Conservation (phyloP, 1,140 invertebrate genomes). For the Caenorhabditis briggsae region DNA sequence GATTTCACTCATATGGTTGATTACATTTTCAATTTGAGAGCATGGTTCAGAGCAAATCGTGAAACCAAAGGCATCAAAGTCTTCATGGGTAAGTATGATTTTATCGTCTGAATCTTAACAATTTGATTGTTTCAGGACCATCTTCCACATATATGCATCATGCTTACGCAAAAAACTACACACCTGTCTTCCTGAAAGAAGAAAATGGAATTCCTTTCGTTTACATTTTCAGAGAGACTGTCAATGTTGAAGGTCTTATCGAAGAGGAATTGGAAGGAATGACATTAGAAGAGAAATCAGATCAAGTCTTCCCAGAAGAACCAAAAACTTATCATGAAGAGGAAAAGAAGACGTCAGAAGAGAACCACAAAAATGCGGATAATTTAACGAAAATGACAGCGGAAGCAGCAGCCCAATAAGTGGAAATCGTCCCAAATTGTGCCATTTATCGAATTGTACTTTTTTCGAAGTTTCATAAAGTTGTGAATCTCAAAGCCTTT, state of each 20-base stretch:
- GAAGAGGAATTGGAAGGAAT: background rate
- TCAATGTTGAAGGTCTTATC: conserved; percentile 18
- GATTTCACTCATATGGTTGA: conserved; percentile 47
- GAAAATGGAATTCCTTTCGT: conserved; percentile 44
- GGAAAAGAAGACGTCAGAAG: background rate
- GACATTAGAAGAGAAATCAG: background rate
- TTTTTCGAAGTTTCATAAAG: too few relatives aligned
- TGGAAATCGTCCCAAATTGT: background rate
- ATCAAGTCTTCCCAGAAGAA: background rate
- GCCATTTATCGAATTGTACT: too few relatives aligned
- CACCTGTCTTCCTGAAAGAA: conserved; percentile 26
- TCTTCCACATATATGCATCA: conserved; percentile 32
- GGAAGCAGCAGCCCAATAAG: background rate
- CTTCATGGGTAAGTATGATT: conserved; percentile 1
- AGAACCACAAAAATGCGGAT: background rate
- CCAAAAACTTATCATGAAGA: background rate
- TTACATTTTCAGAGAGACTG: conserved; percentile 36
- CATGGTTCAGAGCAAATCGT: conserved; percentile 39
- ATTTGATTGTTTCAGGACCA: conserved; percentile 4
- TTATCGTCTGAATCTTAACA: background rate
- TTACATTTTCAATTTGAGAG: conserved; percentile 49
- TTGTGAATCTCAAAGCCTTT: too few relatives aligned
- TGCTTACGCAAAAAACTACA: conserved; percentile 30
- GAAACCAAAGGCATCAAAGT: conserved; percentile 22
- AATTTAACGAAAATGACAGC: background rate